A percentile compares a stretch with the other conserved stretches of the same genome.
Conservation (phyloP, 1,140 invertebrate species). For the Cotesia vestalis region DNA sequence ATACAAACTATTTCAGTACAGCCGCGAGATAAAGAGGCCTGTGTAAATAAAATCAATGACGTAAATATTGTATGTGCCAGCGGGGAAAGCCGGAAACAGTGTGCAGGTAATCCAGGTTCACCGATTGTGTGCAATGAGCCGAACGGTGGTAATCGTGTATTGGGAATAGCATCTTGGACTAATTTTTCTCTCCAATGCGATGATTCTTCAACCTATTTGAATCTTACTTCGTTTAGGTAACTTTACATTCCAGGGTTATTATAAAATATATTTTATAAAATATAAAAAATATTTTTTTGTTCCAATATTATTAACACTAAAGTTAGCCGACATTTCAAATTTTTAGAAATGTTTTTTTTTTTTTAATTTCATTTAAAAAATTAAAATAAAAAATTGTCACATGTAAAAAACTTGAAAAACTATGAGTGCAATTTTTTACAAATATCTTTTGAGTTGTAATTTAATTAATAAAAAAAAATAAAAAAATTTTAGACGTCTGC, state of each 20-base stretch:
- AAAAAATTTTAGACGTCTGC: no score
- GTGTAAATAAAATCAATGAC: slow-evolving; percentile 40
- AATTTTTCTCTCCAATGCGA: slow-evolving; percentile 47
- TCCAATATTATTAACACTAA: no score
- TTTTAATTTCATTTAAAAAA: no score
- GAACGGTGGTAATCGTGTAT: slow-evolving; percentile 34
- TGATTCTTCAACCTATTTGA: slow-evolving; percentile 41
- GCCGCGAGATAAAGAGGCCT: slow-evolving; percentile 43
- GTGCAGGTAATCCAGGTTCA: slow-evolving; percentile 49
- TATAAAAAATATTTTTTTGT: no score
- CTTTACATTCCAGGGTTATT: not conserved
- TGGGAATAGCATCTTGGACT: slow-evolving; percentile 48
- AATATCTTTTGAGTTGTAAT: no score
- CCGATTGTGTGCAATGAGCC: slow-evolving; percentile 46
- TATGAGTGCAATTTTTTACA: no score
- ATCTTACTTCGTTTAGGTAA: slow-evolving; percentile 41
- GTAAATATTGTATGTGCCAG: slow-evolving; percentile 45
- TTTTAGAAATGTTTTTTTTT: no score
- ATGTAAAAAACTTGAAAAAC: no score
- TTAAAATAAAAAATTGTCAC: no score
- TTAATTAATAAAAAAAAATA: no score
- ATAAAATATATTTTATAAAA: no score
- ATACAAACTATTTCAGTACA: slow-evolving; percentile 42
- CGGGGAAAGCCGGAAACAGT: slow-evolving; percentile 40
- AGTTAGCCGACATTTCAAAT: no score